Base-by-base conservation (phyloP, 2,888 invertebrate species). In the Cosmopolites sordidus region DNA sequence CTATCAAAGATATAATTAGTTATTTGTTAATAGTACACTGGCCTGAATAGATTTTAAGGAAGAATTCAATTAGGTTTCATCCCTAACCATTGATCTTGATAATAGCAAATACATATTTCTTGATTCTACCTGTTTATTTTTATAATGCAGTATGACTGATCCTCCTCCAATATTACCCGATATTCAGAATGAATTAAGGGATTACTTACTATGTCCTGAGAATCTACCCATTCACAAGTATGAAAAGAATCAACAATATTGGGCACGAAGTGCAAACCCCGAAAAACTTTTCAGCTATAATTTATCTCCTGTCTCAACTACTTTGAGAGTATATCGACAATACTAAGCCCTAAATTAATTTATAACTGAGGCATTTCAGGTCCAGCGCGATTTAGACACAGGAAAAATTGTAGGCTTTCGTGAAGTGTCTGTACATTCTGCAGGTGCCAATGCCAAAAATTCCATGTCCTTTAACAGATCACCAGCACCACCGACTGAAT, bases 391-490 rank as follows among this genome's bases (percentile, higher is more conserved):
- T 72, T 82, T 83, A 1, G 78, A 83, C 22, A 89, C 86, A 1
- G 92, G 92, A 3, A 78, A 86, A 69, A 83, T 92, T 55, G 74
- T 82, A 4, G 84, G 85, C 59, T 86, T 88, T 63, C 74, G 77
- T 27, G 86, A 87, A 70, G 78, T 82, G 0, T 66, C 73, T 16
- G 62, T 81, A 2, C 75, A 79, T 59, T 78, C 80, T 62, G 79
- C 80, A 42, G 85, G 84, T 2, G 79, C 81, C 48, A 84, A 80
- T 58, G 80, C 86, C 1, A 80, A 79, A 65, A 90, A 87, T 72
- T 89, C 89, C 2, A 80, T 87, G 70, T 92, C 92, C 0, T 82
- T 94, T 78, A 80, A 80, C 30, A 77, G 93, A 62, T 84, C 87
- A 16, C 92, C 92, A 0, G 80, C 86, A 37, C 82, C 87, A 6